Evolutionary conservation across 1,140 invertebrate genomes (phyloP), one percentile per base, ranked within the genome.

Genomic region (Penaeus indicus): DNA sequence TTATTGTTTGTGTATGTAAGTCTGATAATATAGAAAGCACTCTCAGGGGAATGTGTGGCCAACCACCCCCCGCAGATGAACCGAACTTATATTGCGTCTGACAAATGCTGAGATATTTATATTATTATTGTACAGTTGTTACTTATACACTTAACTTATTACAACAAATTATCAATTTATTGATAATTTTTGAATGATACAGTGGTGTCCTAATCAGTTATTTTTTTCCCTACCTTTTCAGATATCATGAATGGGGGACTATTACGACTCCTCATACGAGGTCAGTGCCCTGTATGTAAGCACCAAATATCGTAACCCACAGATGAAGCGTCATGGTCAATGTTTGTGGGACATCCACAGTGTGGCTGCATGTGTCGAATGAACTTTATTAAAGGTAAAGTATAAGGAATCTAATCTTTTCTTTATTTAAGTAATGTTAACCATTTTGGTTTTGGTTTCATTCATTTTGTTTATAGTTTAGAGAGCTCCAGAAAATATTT

Each of bases 321-420:
- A 96, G 0, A 93, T 99, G 62, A 98, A 99, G 93, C 95, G n/a
- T 99, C 93, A 96, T 99, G 96, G 98, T 99, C 82, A 99, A 99
- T 93, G 95, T 98, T 79, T 99, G 99, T 94, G 99, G 98, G 11
- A n/a, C 99, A 99, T 94, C 96, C 97, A 25, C 94, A 99, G 90
- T 99, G 99, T 94, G 98, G 99, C n/a, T 93, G 98, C 95, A 92
- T 99, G 98, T 94, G 97, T 99, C 21, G 99, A 93, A 94, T 98
- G 84, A 93, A 99, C 32, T 99, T 99, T 94, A 94, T 98, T 27
- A 97, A 97, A 96, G 98, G 95, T 98, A 94, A 92, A 87, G 61
- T 27, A 83, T 22, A 54, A 54, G 16, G 11, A 16, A 54, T 54
- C 1, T 54, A 54, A 13, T 54, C 54, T 16, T 61, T 11, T 54